phyloP scores from a whole-genome alignment of 2,797 vertebrate genomes.

The Spinus pinus region DNA sequence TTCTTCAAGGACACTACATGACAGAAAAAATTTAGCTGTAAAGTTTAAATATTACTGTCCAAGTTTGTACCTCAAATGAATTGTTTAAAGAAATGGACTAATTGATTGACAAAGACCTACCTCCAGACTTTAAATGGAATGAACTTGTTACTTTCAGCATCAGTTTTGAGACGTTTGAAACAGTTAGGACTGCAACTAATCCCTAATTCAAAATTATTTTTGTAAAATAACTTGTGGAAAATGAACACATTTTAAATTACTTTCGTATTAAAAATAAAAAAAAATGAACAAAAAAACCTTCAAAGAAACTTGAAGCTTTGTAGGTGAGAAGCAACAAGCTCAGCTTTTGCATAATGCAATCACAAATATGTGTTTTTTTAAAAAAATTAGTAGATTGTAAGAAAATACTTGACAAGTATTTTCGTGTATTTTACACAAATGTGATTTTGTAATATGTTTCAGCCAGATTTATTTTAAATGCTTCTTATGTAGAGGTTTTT shows the following conservation, averaged over 20 bases:
- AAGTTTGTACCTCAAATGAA: slow-evolving; percentile 89
- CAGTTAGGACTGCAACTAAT: slow-evolving; percentile 85
- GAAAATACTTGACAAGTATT: slow-evolving; percentile 88
- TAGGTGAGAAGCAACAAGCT: slow-evolving; percentile 85
- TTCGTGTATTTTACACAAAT: slow-evolving; percentile 91
- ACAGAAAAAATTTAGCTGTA: slow-evolving; percentile 78
- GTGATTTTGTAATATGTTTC: slow-evolving; percentile 91
- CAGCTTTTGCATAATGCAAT: slow-evolving; percentile 91
- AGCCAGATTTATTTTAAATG: slow-evolving; percentile 89
- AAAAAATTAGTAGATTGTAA: slow-evolving; percentile 82
- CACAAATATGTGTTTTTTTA: slow-evolving; percentile 79
- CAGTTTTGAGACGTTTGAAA: slow-evolving; percentile 75
- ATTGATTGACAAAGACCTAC: slow-evolving; percentile 91
- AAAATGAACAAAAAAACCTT: slow-evolving; percentile 70
- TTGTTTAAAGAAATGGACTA: slow-evolving; percentile 82
- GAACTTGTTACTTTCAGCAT: slow-evolving; percentile 79
- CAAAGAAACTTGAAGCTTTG: slow-evolving; percentile 90
- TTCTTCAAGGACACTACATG: slow-evolving; percentile 81
- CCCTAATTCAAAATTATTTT: slow-evolving; percentile 82
- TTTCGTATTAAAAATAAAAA: slow-evolving; percentile 70
- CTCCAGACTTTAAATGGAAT: slow-evolving; percentile 89
- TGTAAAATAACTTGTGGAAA: slow-evolving; percentile 78
- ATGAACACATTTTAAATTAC: slow-evolving; percentile 79
- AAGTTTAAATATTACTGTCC: slow-evolving; percentile 84
- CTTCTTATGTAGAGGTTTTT: slow-evolving; percentile 86